Evolutionary conservation across 2,797 vertebrate species (phyloP), one percentile per base, ranked within the genome.

Genomic region (Leuciscus waleckii): DNA sequence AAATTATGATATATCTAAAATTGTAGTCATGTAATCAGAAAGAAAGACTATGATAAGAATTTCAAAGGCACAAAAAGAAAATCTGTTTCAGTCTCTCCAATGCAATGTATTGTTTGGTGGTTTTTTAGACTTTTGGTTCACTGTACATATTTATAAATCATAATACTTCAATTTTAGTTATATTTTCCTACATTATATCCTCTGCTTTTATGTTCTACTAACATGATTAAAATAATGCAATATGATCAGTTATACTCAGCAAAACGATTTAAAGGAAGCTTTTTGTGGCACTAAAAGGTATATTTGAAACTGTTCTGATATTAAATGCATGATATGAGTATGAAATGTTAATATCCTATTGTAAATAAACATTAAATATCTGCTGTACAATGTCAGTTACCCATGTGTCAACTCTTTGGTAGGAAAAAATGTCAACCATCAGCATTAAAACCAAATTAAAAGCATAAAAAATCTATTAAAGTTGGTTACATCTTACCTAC

Each of bases 291-390:
- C 93, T 93, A 90, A 94, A 94, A 92, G 92, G 94, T 93, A 91
- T 93, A 93, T 94, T 93, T 94, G 92, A 92, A 91, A 91, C 89
- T 89, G 75, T 88, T 84, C 83, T 85, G 89, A 91, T 91, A 70
- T 82, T 89, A 88, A 91, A 91, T 80, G 92, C 94, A 94, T 94
- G 90, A 88, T 90, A 90, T 89, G 92, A 93, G 89, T 88, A 91
- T 92, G 90, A 91, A 85, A 90, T 90, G 68, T 74, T 80, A 92
- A 91, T 94, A 90, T 93, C 93, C 92, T 94, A 87, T 89, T 96
- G 95, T 96, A 96, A 96, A 96, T 96, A 96, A 96, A 96, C 77
- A 70, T 82, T 89, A 89, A 91, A 88, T 76, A 69, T 82, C 82
- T 86, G 76, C 51, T 70, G 51, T 37, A 51, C 23, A 16, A 41